Base-by-base conservation (phyloP, 2,888 invertebrate genomes). In the Timema cristinae region DNA sequence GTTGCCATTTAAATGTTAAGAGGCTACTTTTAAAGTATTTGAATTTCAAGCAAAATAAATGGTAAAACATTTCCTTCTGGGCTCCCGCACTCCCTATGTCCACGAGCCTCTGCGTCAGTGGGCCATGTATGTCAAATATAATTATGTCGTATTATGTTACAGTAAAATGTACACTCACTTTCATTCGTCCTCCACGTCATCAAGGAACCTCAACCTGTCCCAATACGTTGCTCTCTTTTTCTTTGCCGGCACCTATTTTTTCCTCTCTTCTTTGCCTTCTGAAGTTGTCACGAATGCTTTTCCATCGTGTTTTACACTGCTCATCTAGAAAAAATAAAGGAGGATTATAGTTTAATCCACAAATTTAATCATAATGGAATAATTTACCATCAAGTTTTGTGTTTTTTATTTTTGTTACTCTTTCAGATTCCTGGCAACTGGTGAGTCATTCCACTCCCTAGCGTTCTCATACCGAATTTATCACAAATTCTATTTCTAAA, bases 361-460 rank as follows among this genome's bases (percentile, higher is more conserved):
- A 32, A 32, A 32, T 32, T 32, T 32, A 32, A 32, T 32, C 32
- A 32, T 32, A 32, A 32, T 32, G 32, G 32, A 32, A 32, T 32
- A 32, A 32, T 32, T 32, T 32, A 32, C 15, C 32, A 59, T 16
- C 59, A n/a, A 13, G 6, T 5, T 63, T 5, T 47, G 63, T 59
- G 2, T 7, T 59, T n/a, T 16, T 15, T 13, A 32, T 32, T 63
- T 63, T 4, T 63, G 10, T 16, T 63, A 9, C 48, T 48, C 48
- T 63, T 47, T 48, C 47, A 63, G 67, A 50, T 71, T 66, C 15
- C 52, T 71, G 66, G 71, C 52, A n/a, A 50, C 71, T 66, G 67
- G 71, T 1, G 66, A 66, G 50, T 50, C 13, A 13, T 71, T 52
- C 47, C 66, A 54, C 6, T 52, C 13, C n/a, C 52, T 71, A 47